Evolutionary conservation across 2,113 vertebrate genomes (phyloP).

Genomic region (Toxotes jaculatrix): DNA sequence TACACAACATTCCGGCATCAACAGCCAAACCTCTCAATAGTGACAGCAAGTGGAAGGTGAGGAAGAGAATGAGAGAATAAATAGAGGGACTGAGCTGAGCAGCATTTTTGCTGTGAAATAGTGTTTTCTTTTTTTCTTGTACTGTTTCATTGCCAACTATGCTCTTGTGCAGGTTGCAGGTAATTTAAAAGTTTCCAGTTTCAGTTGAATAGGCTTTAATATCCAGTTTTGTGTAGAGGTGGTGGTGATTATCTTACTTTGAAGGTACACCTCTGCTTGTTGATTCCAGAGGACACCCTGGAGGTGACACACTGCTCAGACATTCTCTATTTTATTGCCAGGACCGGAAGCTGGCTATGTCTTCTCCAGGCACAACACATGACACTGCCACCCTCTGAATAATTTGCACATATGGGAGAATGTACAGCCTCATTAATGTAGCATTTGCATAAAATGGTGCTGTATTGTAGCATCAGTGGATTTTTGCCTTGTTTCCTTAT

Average conservation of each 20-base stretch:
- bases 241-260: constrained; percentile 6
- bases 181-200: constrained; percentile 2
- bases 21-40: constrained; percentile 13
- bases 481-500: constrained; percentile 12
- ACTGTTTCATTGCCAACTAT: neutral
- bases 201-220: constrained; percentile 13
- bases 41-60: constrained; percentile 36
- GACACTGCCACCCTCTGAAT: constrained; percentile 9
- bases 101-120: constrained; percentile 14
- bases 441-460: constrained; percentile 28
- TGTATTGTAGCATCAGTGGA: neutral
- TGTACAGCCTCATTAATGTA: constrained; percentile 30
- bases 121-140: neutral
- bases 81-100: neutral
- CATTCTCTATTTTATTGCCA: constrained; percentile 40
- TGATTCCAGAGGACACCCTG: constrained; percentile 12
- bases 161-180: neutral
- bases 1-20: constrained; percentile 35
- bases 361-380: constrained; percentile 28
- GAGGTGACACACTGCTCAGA: constrained; percentile 27
- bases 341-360: constrained; percentile 36
- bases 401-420: constrained; percentile 4
- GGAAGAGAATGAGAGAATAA: constrained; percentile 8
- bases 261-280: constrained; percentile 14
- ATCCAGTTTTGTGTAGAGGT: neutral